A percentile compares a stretch with the other conserved stretches of the same genome.
These are phyloP conservation scores for Thamnophis elegans DNA, from an alignment of 2,797 vertebrate species.

Conservation along the genomic window DNA sequence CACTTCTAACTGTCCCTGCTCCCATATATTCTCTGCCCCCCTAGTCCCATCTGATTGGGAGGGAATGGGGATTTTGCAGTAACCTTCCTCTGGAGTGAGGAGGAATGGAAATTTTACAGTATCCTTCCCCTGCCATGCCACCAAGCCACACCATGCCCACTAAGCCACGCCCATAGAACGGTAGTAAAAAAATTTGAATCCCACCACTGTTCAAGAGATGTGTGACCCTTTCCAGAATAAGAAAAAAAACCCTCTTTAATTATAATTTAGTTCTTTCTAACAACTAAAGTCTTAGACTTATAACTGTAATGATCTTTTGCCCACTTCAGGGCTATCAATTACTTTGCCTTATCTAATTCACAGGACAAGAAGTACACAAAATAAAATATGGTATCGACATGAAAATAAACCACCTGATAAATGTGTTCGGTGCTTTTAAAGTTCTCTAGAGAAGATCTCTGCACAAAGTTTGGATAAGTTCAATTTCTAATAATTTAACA, in stretches of 20 bases:
- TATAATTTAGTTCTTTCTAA: background rate
- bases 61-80: no score
- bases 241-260: background rate
- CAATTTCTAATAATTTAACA: background rate
- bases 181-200: no score
- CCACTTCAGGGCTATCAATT: background rate
- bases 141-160: no score
- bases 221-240: background rate
- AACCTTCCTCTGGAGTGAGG: no score
- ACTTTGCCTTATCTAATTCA: background rate
- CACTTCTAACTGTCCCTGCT: no score
- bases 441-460: background rate
- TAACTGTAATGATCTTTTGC: background rate
- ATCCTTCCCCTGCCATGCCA: no score
- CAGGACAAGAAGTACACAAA: background rate
- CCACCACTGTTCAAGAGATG: background rate
- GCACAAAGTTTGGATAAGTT: constrained; percentile 28
- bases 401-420: constrained; percentile 21
- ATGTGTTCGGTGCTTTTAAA: constrained; percentile 10
- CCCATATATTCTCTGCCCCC: no score
- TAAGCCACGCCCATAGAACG: no score
- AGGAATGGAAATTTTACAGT: no score
- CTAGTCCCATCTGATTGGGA: no score
- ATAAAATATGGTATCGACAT: background rate
- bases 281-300: background rate